Base-by-base conservation (phyloP, 2,888 invertebrate genomes). In the Pyrrhia umbra region DNA sequence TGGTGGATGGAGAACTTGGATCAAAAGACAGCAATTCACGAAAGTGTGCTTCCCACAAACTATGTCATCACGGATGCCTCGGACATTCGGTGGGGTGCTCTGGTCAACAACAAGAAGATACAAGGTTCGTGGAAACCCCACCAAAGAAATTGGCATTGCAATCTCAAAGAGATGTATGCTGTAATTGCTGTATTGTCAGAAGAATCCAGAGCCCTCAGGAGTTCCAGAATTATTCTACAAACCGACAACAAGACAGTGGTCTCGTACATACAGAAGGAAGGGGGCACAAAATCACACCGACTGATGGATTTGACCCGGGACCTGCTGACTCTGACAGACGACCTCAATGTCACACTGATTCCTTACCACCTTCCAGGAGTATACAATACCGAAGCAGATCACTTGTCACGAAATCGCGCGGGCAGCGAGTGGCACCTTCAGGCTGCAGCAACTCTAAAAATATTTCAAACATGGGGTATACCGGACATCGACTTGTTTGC, bases 181-280 rank as follows among this genome's bases (percentile, higher is more conserved):
- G 70, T 73, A 3, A 62, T 67, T 46, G 62, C 70, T 2, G 56
- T 64, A 1, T 55, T 75, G 18, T 8, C 47, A 0, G 9, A 10
- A 13, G 3, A 10, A 6, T 2, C 15, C 23, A 10, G 47, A 0
- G 5, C 2, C 0, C 20, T 79, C 6, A 21, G 25, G 23, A 50
- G 65, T 18, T 52, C 67, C 0, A 40, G 50, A 6, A 27, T 75
- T 1, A 39, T 80, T 0, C 15, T 78, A n/a, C 79, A 81, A 43
- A 72, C 62, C 40, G 79, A 80, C 79, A 80, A 77, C 61, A 57
- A 40, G 20, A 80, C 80, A 0, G 77, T 79, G 1, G 60, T 81
- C 3, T 51, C 79, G 0, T 80, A 76, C 49, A 67, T 81, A 43
- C 67, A 56, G 8, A 79, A 79, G 25, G 76, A 79, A 57, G 80